phyloP scores from a whole-genome alignment of 2,113 vertebrate species.

The Gallinago undulata region DNA sequence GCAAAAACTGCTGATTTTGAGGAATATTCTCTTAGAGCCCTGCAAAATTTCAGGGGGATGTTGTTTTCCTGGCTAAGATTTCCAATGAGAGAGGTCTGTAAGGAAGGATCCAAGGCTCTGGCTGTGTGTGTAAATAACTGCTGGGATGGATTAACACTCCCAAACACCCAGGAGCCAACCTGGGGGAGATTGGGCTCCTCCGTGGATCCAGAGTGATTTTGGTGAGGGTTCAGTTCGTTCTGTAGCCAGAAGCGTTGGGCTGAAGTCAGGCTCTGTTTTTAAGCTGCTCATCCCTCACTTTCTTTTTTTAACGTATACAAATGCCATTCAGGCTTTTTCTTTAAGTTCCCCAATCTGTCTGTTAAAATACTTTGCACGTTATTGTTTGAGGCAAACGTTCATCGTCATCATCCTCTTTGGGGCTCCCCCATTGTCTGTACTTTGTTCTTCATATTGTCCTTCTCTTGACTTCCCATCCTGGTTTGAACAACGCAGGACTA shows the following conservation, averaged over 20 bases:
- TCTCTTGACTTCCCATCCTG: background rate
- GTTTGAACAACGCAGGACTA: background rate
- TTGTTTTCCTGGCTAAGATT: constrained; percentile 15
- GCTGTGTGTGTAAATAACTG: background rate
- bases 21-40: background rate
- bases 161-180: background rate
- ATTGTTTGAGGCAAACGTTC: background rate
- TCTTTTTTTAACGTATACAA: accelerated
- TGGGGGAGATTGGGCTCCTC: background rate
- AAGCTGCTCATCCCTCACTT: background rate
- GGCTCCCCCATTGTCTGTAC: too few relatives aligned
- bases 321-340: background rate
- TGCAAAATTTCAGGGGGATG: background rate
- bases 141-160: background rate
- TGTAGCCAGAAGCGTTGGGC: background rate
- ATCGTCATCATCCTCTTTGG: background rate
- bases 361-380: accelerated
- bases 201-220: accelerated
- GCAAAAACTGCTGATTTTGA: background rate
- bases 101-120: background rate
- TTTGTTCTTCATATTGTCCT: background rate
- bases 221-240: background rate
- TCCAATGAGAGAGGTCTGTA: accelerated
- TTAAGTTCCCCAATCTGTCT: background rate
- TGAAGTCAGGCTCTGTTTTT: background rate